Conservation (phyloP, 2,113 vertebrate species). For the Isichthys henryi region DNA sequence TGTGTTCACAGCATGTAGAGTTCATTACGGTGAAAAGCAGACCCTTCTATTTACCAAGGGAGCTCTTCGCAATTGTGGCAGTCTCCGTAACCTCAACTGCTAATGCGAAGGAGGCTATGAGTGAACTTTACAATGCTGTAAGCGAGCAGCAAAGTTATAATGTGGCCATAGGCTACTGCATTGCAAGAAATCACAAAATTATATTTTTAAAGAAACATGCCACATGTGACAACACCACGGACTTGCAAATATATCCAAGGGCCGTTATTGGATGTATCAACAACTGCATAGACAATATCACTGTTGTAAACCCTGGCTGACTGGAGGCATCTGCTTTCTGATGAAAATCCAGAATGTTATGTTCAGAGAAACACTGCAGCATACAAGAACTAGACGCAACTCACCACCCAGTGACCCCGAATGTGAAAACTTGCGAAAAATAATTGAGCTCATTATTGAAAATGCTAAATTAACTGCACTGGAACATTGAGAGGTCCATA, state of each 20-base stretch:
- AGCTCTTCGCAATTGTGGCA: not conserved
- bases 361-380: not conserved
- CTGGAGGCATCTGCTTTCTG: not conserved
- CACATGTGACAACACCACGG: not conserved
- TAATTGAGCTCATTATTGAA: not conserved
- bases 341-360: not conserved
- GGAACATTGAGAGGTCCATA: not conserved
- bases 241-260: not conserved
- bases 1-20: not conserved
- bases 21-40: not conserved
- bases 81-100: not conserved
- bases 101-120: not conserved
- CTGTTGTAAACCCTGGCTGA: not conserved
- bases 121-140: not conserved
- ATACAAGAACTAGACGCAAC: not conserved
- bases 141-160: not conserved
- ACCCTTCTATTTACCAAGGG: not conserved
- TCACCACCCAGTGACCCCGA: not conserved
- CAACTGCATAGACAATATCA: not conserved
- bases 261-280: not conserved
- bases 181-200: not conserved
- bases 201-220: not conserved
- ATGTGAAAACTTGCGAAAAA: not conserved
- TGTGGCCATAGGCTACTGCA: not conserved
- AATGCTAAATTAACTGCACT: not conserved